Conservation (phyloP, 2,888 invertebrate species). For the Synanthedon andrenaeformis region DNA sequence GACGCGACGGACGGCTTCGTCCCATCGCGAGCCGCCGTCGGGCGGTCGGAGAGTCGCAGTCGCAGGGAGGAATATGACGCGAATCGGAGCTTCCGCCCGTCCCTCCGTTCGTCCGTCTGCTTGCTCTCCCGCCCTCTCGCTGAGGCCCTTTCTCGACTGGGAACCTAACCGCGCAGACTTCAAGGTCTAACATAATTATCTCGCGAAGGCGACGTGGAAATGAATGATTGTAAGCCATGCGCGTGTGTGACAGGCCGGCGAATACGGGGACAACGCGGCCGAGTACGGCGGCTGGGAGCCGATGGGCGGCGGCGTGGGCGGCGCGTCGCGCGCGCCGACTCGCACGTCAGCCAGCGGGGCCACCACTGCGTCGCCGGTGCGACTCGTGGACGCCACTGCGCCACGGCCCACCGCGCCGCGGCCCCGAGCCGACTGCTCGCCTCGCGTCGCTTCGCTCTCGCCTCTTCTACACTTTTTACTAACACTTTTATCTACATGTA, state of each 20-base stretch:
- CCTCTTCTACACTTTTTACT: not conserved
- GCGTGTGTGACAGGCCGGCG: slow-evolving; percentile 31
- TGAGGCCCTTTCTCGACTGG: slow-evolving; percentile 19
- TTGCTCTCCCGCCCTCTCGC: not conserved
- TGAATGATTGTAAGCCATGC: slow-evolving; percentile 2
- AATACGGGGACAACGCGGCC: slow-evolving; percentile 50
- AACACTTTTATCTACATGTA: not conserved
- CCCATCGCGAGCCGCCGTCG: not conserved
- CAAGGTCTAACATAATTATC: slow-evolving; percentile 21
- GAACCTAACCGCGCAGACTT: slow-evolving; percentile 53
- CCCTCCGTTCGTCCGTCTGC: not conserved
- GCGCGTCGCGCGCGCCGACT: slow-evolving; percentile 7
- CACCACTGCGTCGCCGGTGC: not conserved
- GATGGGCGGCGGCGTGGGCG: slow-evolving; percentile 11
- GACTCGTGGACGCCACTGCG: slow-evolving; percentile 1
- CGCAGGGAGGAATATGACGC: slow-evolving; percentile 1
- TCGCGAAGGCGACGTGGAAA: not conserved
- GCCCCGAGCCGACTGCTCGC: slow-evolving; percentile 4
- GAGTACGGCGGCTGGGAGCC: slow-evolving; percentile 23
- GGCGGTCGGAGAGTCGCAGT: not conserved
- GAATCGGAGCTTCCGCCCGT: slow-evolving; percentile 1
- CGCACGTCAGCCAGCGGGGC: not conserved
- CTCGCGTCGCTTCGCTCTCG: slow-evolving; percentile 3
- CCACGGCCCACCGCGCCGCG: slow-evolving; percentile 5
- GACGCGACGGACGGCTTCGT: not conserved